Evolutionary conservation across 2,797 vertebrate genomes (phyloP).

Genomic region (Tadarida brasiliensis): DNA sequence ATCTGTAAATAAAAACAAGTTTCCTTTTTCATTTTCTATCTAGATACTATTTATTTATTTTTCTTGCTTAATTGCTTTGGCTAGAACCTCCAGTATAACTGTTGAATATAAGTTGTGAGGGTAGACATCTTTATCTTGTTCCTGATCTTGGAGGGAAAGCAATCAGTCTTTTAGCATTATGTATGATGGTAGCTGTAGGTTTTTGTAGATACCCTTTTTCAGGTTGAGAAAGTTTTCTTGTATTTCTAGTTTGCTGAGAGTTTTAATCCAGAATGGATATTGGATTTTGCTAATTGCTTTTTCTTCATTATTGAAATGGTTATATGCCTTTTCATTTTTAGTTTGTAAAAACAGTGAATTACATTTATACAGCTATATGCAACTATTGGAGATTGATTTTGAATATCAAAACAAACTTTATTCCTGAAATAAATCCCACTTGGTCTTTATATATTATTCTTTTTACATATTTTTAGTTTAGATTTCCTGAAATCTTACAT

Average conservation of each 20-base stretch:
- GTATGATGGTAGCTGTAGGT: not conserved
- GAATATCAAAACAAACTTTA: not conserved
- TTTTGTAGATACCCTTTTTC: not conserved
- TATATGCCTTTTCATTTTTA: not conserved
- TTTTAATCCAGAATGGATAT: not conserved
- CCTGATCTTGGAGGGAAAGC: not conserved
- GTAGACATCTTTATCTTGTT: not conserved
- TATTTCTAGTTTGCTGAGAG: constrained; percentile 18
- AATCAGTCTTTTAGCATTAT: not conserved
- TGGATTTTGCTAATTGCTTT: not conserved
- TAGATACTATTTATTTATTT: not conserved
- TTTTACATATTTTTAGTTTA: not conserved
- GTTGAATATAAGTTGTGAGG: not conserved
- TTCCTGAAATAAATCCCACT: not conserved
- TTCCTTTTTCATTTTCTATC: not conserved
- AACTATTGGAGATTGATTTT: not conserved
- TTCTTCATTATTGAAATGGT: not conserved
- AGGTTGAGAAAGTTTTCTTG: not conserved
- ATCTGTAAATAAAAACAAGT: not conserved
- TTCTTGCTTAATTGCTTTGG: not conserved
- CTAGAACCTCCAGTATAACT: not conserved
- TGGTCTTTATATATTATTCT: not conserved
- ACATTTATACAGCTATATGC: not conserved
- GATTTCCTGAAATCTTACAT: not conserved
- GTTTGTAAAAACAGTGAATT: constrained; percentile 27